phyloP scores from a whole-genome alignment of 2,113 vertebrate genomes.

The Mobula hypostoma region DNA sequence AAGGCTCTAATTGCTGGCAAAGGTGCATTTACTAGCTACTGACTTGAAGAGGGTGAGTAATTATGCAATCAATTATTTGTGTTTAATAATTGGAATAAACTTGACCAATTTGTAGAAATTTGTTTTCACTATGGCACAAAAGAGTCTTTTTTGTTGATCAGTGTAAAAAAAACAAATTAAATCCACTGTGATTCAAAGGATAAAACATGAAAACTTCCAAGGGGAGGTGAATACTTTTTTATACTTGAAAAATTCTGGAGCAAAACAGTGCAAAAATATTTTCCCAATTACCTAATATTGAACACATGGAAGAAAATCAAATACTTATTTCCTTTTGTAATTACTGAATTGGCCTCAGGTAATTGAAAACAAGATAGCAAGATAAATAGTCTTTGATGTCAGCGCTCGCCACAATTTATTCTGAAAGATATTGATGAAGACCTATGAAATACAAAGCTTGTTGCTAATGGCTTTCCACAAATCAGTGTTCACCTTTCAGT shows the following conservation, averaged over 20 bases:
- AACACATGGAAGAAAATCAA: slow-evolving; percentile 1
- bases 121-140: too few relatives aligned
- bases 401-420: background rate
- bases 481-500: slow-evolving; percentile 40
- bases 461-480: slow-evolving; percentile 49
- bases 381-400: background rate
- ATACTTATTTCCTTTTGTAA: background rate
- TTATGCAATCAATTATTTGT: too few relatives aligned
- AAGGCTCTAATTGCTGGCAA: too few relatives aligned
- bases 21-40: too few relatives aligned
- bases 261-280: background rate
- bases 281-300: background rate
- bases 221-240: too few relatives aligned
- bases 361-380: background rate
- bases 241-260: background rate
- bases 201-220: too few relatives aligned
- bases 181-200: too few relatives aligned
- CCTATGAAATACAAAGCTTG: background rate
- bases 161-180: too few relatives aligned
- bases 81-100: too few relatives aligned
- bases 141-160: too few relatives aligned
- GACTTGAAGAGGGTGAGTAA: too few relatives aligned
- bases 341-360: background rate
- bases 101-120: too few relatives aligned
- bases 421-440: background rate